phyloP scores from a whole-genome alignment of 2,113 vertebrate genomes.

The Stomatorhinus ivindoensis region DNA sequence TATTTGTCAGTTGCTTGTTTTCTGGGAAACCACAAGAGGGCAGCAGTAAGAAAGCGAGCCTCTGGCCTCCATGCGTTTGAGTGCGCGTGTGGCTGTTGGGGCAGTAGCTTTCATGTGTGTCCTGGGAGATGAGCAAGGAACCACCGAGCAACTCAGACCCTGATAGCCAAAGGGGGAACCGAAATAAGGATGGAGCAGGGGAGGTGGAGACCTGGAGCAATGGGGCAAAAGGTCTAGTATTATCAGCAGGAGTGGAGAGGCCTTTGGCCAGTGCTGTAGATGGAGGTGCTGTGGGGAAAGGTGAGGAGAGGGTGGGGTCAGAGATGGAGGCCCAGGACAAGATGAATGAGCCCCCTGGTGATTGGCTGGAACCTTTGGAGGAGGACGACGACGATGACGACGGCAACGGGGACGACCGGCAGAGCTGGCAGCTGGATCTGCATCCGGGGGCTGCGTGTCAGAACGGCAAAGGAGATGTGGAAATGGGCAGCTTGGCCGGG shows the following conservation, averaged over 20 bases:
- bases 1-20: background rate
- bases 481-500: slow-evolving; percentile 54
- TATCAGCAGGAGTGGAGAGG: background rate
- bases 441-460: background rate
- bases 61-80: background rate
- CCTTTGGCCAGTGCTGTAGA: background rate
- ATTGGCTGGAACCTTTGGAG: slow-evolving; percentile 67
- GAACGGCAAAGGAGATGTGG: slow-evolving; percentile 34
- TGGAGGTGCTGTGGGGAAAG: background rate
- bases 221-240: background rate
- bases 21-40: background rate
- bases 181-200: background rate
- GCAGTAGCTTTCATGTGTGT: background rate
- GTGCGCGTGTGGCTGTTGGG: background rate
- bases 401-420: background rate
- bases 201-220: too few relatives aligned
- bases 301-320: background rate
- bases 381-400: slow-evolving; percentile 49
- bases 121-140: slow-evolving; percentile 2
- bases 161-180: background rate
- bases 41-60: background rate
- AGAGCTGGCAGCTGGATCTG: slow-evolving; percentile 25
- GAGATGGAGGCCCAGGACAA: slow-evolving; percentile 19
- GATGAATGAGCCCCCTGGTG: slow-evolving; percentile 42
- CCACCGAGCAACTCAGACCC: background rate